phyloP scores from a whole-genome alignment of 2,113 vertebrate species.

The Dicentrarchus labrax region DNA sequence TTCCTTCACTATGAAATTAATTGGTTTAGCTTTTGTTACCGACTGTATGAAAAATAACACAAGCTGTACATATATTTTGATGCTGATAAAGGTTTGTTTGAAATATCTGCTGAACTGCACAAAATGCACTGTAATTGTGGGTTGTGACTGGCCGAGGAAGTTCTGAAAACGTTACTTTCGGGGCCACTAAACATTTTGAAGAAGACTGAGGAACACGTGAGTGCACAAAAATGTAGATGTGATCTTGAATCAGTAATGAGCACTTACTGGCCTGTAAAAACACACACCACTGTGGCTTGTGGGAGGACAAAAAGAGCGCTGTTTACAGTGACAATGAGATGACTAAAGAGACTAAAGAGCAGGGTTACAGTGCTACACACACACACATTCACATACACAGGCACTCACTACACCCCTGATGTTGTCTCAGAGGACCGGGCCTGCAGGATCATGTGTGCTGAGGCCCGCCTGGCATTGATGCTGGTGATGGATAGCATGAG shows the following conservation, averaged over 20 bases:
- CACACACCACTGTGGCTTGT: constrained; percentile 47
- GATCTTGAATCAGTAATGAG: constrained; percentile 42
- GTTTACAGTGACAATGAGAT: constrained; percentile 68
- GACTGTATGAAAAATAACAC: background rate
- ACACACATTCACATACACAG: background rate
- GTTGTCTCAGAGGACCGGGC: constrained; percentile 18
- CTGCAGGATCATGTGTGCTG: constrained; percentile 47
- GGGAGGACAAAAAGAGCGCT: constrained; percentile 60
- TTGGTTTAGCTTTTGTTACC: constrained; percentile 12
- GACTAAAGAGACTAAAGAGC: constrained; percentile 44
- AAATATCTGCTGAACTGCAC: background rate
- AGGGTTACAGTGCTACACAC: constrained; percentile 16
- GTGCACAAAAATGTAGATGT: constrained; percentile 5
- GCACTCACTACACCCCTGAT: background rate
- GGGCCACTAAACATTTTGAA: background rate
- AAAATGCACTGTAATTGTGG: background rate
- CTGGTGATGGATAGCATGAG: constrained; percentile 59
- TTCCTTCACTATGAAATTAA: constrained; percentile 20
- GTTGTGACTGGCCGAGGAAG: background rate
- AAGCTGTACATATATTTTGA: background rate
- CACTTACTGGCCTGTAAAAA: constrained; percentile 47
- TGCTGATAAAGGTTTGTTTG: background rate
- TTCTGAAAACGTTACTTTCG: background rate
- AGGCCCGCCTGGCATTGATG: constrained; percentile 49
- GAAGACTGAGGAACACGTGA: background rate